Conservation (phyloP, 2,888 invertebrate genomes). For the Troides helena region DNA sequence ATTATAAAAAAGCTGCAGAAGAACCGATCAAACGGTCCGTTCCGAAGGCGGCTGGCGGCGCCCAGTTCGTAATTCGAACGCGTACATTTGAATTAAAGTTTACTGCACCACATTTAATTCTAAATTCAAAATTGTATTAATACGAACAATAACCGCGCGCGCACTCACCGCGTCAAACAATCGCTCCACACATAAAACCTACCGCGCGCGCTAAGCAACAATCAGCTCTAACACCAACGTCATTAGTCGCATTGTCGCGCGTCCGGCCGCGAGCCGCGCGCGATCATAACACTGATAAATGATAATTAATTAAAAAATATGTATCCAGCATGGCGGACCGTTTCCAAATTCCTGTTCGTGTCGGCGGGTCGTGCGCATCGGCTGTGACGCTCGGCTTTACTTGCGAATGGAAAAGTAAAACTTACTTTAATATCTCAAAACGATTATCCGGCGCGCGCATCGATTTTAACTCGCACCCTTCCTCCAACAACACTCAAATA, state of each 20-base stretch:
- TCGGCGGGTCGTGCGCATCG: slow-evolving; percentile 61
- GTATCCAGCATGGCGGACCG: slow-evolving; percentile 61
- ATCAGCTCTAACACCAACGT: slow-evolving; percentile 39
- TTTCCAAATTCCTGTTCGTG: slow-evolving; percentile 69
- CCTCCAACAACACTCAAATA: no score
- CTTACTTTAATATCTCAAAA: no score
- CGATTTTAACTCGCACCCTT: no score
- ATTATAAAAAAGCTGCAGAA: no score
- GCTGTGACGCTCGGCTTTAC: slow-evolving; percentile 19
- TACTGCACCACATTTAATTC: slow-evolving; percentile 59
- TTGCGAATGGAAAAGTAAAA: slow-evolving; percentile 10
- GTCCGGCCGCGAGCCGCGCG: slow-evolving; percentile 30
- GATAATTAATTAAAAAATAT: slow-evolving; percentile 75
- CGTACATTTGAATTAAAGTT: slow-evolving; percentile 67
- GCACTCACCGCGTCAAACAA: slow-evolving; percentile 72
- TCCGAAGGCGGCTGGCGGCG: slow-evolving; percentile 38
- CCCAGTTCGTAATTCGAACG: slow-evolving; percentile 58
- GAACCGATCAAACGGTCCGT: no score
- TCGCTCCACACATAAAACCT: slow-evolving; percentile 66
- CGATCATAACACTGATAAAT: slow-evolving; percentile 50
- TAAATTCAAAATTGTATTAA: slow-evolving; percentile 73
- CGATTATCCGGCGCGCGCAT: no score
- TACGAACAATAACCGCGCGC: slow-evolving; percentile 59
- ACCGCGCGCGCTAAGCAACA: slow-evolving; percentile 37
- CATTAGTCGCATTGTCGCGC: slow-evolving; percentile 43